Evolutionary conservation across 2,888 invertebrate species (phyloP), one percentile per base, ranked within the genome.

Genomic region (Lasius platythorax): DNA sequence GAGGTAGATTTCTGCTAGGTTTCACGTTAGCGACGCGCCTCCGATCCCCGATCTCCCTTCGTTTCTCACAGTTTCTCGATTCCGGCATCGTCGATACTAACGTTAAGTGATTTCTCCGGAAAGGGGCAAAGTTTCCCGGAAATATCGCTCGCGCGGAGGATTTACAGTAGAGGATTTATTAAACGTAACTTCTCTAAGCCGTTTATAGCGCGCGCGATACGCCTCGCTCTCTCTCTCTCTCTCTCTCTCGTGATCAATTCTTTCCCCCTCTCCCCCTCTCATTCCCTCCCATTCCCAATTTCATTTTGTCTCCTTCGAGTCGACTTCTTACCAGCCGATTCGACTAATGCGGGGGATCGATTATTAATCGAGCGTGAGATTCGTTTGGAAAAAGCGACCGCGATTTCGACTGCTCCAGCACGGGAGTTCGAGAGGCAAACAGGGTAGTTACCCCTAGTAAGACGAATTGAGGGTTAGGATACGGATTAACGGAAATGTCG

Each of bases 151-250:
- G n/a, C 83, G 40, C 43, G 50, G 56, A 74, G 85, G 53, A 79
- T 75, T 72, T 87, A 87, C 72, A 72, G 46, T 74, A 61, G 79
- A 79, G 82, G 84, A 90, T 91, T 92, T 91, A 91, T 92, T 91
- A 89, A 86, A 83, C 87, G 84, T 86, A 91, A 91, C 89, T 91
- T 88, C 86, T 88, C 86, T 85, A 86, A 85, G 87, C 87, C 18
- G 88, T 88, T 92, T 90, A 91, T 90, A 91, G 87, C 87, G 85
- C 85, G 83, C 83, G 84, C 83, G 85, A 88, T 83, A 61, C 87
- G 87, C 84, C 85, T 78, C 58, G 61, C 53, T 53, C 78, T 68
- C 23, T 23, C 23, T 23, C 23, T 23, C 53, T 23, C 53, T 78
- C 58, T 53, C 53, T 53, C 78, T 68, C 40, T 46, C 72, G 50